Evolutionary conservation across 2,888 invertebrate species (phyloP).

Genomic region (Chrysina gloriosa): DNA sequence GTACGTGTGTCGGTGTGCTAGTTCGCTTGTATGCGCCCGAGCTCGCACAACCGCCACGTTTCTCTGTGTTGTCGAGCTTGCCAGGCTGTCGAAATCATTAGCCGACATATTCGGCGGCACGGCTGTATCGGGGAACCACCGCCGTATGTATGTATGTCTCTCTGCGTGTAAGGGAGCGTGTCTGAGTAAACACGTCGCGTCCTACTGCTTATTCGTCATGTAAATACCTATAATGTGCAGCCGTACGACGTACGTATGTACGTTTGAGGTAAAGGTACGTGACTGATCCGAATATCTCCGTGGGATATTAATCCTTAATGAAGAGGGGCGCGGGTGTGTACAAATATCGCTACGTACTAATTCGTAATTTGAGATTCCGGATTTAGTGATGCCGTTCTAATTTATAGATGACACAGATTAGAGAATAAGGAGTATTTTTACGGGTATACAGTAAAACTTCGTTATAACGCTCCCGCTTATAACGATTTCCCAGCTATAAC

Average conservation of each 20-base stretch:
- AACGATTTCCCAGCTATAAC: too few relatives aligned
- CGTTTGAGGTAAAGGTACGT: not conserved
- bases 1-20: not conserved
- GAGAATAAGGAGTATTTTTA: too few relatives aligned
- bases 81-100: not conserved
- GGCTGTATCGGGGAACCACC: not conserved
- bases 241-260: not conserved
- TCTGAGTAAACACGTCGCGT: not conserved
- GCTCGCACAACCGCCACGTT: too few relatives aligned
- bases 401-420: too few relatives aligned
- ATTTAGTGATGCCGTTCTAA: too few relatives aligned
- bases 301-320: slow-evolving; percentile 13
- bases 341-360: slow-evolving; percentile 6
- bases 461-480: too few relatives aligned
- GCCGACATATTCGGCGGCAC: slow-evolving; percentile 2
- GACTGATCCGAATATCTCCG: not conserved
- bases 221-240: not conserved
- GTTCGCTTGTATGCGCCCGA: not conserved
- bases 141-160: not conserved
- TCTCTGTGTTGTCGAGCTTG: not conserved
- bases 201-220: not conserved
- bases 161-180: not conserved
- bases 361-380: not conserved
- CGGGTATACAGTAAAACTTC: too few relatives aligned
- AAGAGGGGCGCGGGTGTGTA: not conserved